Evolutionary conservation across 2,888 invertebrate species (phyloP).

Genomic region (Idaea straminata): DNA sequence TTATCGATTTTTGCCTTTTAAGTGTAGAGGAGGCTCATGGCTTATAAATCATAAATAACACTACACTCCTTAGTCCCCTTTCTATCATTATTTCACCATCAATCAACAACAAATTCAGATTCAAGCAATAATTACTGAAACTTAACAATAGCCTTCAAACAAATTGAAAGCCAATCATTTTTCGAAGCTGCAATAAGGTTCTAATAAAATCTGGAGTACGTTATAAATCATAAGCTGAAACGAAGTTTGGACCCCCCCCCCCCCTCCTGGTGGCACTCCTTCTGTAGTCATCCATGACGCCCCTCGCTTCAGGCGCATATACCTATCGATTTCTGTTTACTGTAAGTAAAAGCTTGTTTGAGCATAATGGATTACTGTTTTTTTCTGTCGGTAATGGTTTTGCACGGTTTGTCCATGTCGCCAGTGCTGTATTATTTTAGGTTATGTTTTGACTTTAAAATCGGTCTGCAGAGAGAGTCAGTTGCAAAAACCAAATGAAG

Average conservation of each 20-base stretch:
- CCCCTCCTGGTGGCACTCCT: background rate
- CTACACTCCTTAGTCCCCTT: background rate
- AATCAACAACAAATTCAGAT: background rate
- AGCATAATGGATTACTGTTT: background rate
- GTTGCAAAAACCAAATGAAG: too few relatives aligned
- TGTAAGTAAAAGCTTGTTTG: background rate
- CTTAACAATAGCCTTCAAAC: background rate
- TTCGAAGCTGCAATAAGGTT: background rate
- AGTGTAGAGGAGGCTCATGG: too few relatives aligned
- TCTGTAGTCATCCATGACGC: background rate
- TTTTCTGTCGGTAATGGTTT: background rate
- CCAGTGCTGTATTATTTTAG: background rate
- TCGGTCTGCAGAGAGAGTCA: too few relatives aligned
- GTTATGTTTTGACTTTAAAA: too few relatives aligned
- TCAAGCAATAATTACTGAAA: background rate
- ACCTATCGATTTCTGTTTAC: background rate
- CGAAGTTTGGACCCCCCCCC: background rate
- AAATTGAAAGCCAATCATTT: constrained; percentile 1
- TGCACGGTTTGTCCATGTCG: background rate
- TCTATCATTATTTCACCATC: background rate
- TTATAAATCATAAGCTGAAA: background rate
- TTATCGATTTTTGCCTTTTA: too few relatives aligned
- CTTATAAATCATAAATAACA: too few relatives aligned
- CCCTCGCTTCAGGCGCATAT: background rate
- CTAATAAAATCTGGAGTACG: background rate